Evolutionary conservation across 2,888 invertebrate species (phyloP).

Genomic region (Synergus japonicus): DNA sequence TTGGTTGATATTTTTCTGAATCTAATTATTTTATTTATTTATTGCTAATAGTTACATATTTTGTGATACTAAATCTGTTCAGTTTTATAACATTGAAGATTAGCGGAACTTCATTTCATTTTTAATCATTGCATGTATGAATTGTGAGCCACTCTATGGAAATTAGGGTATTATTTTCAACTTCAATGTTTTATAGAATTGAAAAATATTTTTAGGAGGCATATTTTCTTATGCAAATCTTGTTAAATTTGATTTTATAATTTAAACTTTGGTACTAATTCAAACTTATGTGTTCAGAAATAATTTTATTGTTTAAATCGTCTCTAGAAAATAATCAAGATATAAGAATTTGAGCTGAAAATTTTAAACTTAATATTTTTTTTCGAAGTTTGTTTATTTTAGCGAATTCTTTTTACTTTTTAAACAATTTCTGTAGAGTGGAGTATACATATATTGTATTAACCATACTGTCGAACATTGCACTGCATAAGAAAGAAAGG

Average conservation of each 20-base stretch:
- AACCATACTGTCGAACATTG: constrained; percentile 56
- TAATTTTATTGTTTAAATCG: not conserved
- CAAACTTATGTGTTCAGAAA: not conserved
- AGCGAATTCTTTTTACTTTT: not conserved
- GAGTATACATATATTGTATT: constrained; percentile 44
- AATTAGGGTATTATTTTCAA: constrained; percentile 41
- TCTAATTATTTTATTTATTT: not conserved
- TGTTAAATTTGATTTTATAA: not conserved
- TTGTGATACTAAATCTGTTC: constrained; percentile 12
- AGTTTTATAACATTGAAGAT: constrained; percentile 12
- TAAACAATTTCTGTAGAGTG: constrained; percentile 55
- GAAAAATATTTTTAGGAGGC: not conserved
- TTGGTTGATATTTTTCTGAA: not conserved
- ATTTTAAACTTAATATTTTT: not conserved
- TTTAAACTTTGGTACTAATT: not conserved
- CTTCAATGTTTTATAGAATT: not conserved
- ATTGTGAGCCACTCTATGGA: constrained; percentile 65
- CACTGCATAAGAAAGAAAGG: constrained; percentile 74
- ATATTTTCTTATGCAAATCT: not conserved
- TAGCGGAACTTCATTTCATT: constrained; percentile 36
- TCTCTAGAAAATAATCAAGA: not conserved
- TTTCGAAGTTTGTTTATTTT: not conserved
- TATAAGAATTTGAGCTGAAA: not conserved
- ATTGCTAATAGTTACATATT: constrained; percentile 10
- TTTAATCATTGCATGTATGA: constrained; percentile 39